Evolutionary conservation across 1,140 invertebrate species (phyloP), one percentile per base, ranked within the genome.

Genomic region (Brachystomella parvula): DNA sequence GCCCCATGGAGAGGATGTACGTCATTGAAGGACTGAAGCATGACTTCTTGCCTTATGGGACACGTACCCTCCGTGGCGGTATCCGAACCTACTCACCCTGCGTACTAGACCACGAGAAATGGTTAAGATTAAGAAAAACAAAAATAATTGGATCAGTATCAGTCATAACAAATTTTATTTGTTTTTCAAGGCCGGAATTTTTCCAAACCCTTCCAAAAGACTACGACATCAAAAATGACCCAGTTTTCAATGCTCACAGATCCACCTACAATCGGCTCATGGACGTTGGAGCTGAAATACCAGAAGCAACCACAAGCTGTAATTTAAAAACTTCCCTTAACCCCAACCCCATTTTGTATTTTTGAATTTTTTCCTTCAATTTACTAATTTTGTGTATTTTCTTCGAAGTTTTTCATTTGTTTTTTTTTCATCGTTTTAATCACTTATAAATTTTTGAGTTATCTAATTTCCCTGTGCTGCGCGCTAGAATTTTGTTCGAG

Each of bases 171-270:
- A 61, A 30, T 17, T 31, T 15, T 59, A 47, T 30, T 39, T 26
- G 29, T 30, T 63, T 61, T 44, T 58, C 9, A 26, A 70, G 71
- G 71, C 66, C 70, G 47, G 66, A 73, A 24, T 70, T 68, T 30
- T 73, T 66, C 47, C 28, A 59, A 44, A 70, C 56, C 15, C 32
- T 66, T 19, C 71, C 71, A 6, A n/a, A 63, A 0, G 71, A 73
- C 26, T 73, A 73, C 65, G 69, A 73, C 44, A 67, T 73, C 17
- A 26, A 61, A 44, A 68, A 70, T 58, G 71, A 73, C 32, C 49
- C 24, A 29, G 58, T 59, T 6, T 73, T 73, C 39, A 31, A 65
- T 21, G 57, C 33, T 6, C 30, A 57, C 12, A 31, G 61, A 17
- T 73, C 71, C 6, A 73, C 71, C 0, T 73, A 73, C 49, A 58